phyloP scores from a whole-genome alignment of 2,113 vertebrate genomes.

The Gobio gobio region DNA sequence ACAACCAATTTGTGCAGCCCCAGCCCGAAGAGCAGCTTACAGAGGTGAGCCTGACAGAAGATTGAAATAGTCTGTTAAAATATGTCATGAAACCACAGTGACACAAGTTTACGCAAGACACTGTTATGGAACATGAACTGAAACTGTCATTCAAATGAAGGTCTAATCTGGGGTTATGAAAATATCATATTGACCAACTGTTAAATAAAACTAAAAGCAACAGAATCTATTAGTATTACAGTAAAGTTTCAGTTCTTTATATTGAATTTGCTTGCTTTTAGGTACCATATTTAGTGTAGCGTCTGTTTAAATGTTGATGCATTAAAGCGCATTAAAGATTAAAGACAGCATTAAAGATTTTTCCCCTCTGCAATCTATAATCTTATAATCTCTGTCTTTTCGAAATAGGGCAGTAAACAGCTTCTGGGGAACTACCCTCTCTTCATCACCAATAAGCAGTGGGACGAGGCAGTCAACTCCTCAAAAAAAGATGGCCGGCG shows the following conservation, averaged over 20 bases:
- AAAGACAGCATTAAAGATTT: neutral
- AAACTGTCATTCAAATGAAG: constrained; percentile 53
- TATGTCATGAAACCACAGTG: neutral
- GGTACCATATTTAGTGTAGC: neutral
- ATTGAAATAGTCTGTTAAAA: neutral
- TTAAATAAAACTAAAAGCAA: constrained; percentile 47
- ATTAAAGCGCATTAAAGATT: neutral
- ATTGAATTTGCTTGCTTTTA: constrained; percentile 19
- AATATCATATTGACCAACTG: constrained; percentile 45
- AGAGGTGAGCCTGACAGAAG: constrained; percentile 78
- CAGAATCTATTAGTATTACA: constrained; percentile 2
- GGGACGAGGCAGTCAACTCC: constrained; percentile 98
- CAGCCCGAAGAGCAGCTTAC: constrained; percentile 88
- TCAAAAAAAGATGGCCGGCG: constrained; percentile 97
- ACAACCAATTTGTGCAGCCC: constrained; percentile 90
- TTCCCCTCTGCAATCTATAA: neutral
- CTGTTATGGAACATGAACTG: constrained; percentile 47
- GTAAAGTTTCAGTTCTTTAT: neutral
- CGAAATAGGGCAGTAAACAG: constrained; percentile 92
- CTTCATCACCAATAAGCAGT: constrained; percentile 98
- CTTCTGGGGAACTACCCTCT: constrained; percentile 98
- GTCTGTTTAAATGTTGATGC: neutral
- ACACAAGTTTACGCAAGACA: constrained; percentile 21
- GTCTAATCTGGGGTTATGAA: constrained; percentile 44
- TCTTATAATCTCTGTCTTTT: constrained; percentile 23